Evolutionary conservation across 2,113 vertebrate species (phyloP).

Genomic region (Mastomys coucha): DNA sequence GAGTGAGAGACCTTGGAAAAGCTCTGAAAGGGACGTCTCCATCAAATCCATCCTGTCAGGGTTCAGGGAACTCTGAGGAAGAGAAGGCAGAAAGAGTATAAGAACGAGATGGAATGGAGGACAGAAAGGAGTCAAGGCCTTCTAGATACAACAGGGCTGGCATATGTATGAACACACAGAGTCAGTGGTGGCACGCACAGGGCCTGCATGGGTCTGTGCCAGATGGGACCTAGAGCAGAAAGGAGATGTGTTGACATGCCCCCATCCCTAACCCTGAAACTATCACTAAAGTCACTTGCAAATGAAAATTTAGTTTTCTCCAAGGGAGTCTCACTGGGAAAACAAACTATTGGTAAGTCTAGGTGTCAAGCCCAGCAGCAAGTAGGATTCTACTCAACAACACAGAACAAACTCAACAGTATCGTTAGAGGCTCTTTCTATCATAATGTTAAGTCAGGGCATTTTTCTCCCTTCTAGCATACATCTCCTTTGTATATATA

Average conservation of each 20-base stretch:
- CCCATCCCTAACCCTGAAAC: background rate
- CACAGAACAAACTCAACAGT: background rate
- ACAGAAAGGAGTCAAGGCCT: too few species aligned
- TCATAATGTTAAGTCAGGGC: background rate
- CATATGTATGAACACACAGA: background rate
- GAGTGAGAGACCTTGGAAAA: background rate
- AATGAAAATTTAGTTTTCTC: background rate
- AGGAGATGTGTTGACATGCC: background rate
- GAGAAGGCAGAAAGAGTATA: background rate
- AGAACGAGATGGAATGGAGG: background rate
- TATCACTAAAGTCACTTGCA: background rate
- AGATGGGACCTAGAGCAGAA: background rate
- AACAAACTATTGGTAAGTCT: background rate
- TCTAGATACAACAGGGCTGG: background rate
- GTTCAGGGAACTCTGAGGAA: background rate
- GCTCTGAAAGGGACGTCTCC: background rate
- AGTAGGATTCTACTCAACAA: background rate
- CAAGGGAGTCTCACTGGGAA: background rate
- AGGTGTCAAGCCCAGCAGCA: background rate
- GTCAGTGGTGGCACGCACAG: background rate
- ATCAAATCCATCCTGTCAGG: background rate
- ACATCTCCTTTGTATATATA: background rate
- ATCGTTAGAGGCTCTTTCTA: background rate
- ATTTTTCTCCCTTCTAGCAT: too few species aligned
- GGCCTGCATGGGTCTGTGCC: background rate